These are phyloP conservation scores for Ctena decussata DNA, from an alignment of 2,888 invertebrate genomes.

Conservation along the genomic window DNA sequence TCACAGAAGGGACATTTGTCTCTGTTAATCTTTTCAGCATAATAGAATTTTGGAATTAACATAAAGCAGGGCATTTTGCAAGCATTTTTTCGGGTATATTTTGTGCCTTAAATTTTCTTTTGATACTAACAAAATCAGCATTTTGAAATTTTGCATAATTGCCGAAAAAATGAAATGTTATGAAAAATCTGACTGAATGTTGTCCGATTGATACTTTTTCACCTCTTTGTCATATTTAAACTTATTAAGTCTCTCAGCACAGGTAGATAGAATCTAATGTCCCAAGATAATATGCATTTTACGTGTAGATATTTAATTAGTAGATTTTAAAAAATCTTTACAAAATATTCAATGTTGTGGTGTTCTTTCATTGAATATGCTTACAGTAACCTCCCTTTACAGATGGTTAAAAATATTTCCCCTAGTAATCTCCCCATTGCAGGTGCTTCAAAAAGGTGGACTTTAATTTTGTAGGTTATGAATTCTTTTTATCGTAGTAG, in stretches of 20 bases:
- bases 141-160: too few relatives aligned
- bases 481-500: too few relatives aligned
- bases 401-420: conserved; percentile 4
- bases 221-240: too few relatives aligned
- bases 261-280: conserved; percentile 2
- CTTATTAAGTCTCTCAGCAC: too few relatives aligned
- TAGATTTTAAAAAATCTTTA: conserved; percentile 4
- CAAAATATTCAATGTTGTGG: conserved; percentile 1
- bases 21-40: too few relatives aligned
- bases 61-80: too few relatives aligned
- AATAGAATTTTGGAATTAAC: too few relatives aligned
- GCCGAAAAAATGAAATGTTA: too few relatives aligned
- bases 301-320: neutral
- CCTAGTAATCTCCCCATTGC: neutral
- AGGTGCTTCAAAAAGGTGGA: neutral
- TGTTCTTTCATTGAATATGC: conserved; percentile 3
- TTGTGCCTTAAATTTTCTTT: neutral
- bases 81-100: too few relatives aligned
- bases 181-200: too few relatives aligned
- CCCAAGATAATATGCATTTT: neutral
- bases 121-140: neutral
- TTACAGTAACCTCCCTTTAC: conserved; percentile 16
- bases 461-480: neutral
- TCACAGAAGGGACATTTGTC: too few relatives aligned
- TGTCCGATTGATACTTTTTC: too few relatives aligned